Percentiles rank a stretch among this genome's conserved stretches.
Conservation (phyloP, 2,113 vertebrate species). For the Microtus pennsylvanicus region DNA sequence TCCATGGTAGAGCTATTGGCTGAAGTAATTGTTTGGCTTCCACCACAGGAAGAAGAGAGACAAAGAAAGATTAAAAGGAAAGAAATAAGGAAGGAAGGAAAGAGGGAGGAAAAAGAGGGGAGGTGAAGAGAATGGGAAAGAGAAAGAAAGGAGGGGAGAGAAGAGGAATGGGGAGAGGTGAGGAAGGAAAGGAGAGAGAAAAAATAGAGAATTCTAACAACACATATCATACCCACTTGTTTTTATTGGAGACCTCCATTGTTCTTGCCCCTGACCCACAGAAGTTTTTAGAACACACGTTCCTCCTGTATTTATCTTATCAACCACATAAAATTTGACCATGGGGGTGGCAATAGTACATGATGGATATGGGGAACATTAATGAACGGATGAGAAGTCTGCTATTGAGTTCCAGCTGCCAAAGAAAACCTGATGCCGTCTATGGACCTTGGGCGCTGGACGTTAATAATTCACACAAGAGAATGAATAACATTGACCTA, state of each 20-base stretch:
- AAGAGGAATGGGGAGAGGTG: background rate
- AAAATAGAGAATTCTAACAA: background rate
- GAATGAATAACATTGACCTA: background rate
- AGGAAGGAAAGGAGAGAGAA: background rate
- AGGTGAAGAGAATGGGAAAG: too few relatives aligned
- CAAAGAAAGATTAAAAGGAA: background rate
- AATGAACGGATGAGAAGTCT: background rate
- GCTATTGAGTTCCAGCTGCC: background rate
- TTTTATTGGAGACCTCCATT: accelerated
- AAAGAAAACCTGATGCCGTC: background rate
- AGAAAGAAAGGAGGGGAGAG: too few relatives aligned
- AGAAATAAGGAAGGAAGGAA: too few relatives aligned
- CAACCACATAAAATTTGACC: background rate
- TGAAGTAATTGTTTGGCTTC: background rate
- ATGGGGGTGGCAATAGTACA: background rate
- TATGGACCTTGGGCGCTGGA: background rate
- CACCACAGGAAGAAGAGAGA: background rate
- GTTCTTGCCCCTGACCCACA: accelerated
- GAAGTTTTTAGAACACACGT: background rate
- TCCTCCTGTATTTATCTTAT: background rate
- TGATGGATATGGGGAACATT: background rate
- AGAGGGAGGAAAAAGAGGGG: accelerated
- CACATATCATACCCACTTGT: background rate
- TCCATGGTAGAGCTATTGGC: background rate
- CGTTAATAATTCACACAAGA: slow-evolving; percentile 17